Evolutionary conservation across 1,140 invertebrate species (phyloP).

Genomic region (Latrodectus geometricus): DNA sequence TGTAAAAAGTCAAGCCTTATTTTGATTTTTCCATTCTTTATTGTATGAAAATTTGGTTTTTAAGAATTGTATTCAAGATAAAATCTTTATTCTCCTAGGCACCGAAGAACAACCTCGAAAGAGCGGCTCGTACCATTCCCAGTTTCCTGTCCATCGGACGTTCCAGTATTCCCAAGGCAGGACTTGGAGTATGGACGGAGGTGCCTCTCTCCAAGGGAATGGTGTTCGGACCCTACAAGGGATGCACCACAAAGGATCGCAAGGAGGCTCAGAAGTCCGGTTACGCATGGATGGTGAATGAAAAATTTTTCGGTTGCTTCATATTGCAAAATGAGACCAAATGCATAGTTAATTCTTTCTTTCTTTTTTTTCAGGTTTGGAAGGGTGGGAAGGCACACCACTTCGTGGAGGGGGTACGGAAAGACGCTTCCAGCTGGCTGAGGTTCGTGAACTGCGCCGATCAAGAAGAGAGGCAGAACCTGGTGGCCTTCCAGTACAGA

Average conservation of each 20-base stretch:
- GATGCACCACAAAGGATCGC: background rate
- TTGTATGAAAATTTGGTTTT: background rate
- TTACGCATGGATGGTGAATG: background rate
- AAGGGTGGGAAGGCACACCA: background rate
- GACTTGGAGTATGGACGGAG: background rate
- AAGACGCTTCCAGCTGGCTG: background rate
- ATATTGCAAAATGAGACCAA: background rate
- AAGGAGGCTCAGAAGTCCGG: background rate
- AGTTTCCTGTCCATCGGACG: too few species aligned
- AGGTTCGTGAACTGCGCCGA: background rate
- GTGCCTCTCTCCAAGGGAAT: background rate
- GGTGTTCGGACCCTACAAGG: background rate
- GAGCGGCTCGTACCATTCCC: too few species aligned
- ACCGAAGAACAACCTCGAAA: background rate
- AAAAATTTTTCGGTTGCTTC: background rate
- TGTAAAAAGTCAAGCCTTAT: too few species aligned
- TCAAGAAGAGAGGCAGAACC: constrained; percentile 66
- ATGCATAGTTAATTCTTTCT: background rate
- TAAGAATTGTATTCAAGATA: too few species aligned
- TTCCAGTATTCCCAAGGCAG: background rate
- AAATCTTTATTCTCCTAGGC: background rate
- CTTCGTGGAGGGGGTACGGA: background rate
- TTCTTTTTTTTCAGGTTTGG: background rate
- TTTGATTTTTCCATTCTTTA: background rate
- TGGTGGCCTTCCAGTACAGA: too few species aligned